A percentile compares a stretch with the other conserved stretches of the same genome.
Conservation (phyloP, 2,888 invertebrate genomes). For the Sesia bembeciformis region DNA sequence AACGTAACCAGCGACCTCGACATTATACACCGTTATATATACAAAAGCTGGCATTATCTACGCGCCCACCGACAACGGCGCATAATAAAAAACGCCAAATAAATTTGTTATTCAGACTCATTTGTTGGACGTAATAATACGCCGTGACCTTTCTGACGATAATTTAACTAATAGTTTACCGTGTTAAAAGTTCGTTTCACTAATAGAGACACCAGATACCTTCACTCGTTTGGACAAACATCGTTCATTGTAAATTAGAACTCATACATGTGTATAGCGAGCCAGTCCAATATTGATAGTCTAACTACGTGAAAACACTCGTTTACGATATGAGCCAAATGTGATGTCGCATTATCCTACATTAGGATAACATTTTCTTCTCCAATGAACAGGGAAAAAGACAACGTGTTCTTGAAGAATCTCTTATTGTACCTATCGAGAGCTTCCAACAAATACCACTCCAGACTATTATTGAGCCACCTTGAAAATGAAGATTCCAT, state of each 20-base stretch:
- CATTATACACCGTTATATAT: constrained; percentile 3
- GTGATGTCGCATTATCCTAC: too few relatives aligned
- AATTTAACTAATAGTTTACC: neutral
- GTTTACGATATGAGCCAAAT: too few relatives aligned
- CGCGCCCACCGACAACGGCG: constrained; percentile 1
- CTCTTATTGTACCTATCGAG: too few relatives aligned
- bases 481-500: too few relatives aligned
- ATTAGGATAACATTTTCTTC: too few relatives aligned
- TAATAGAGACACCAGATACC: neutral
- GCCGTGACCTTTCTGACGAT: neutral
- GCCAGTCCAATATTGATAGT: too few relatives aligned
- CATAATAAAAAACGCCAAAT: neutral
- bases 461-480: too few relatives aligned
- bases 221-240: neutral
- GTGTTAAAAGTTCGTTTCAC: neutral
- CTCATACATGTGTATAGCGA: too few relatives aligned
- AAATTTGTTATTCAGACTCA: neutral
- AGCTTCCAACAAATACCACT: too few relatives aligned
- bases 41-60: constrained; percentile 3
- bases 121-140: neutral
- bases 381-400: too few relatives aligned
- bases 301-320: too few relatives aligned
- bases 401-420: too few relatives aligned
- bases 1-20: constrained; percentile 16
- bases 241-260: neutral